These are phyloP conservation scores for Gisinianus flammeolus DNA, from an alignment of 2,888 invertebrate species.

Conservation along the genomic window DNA sequence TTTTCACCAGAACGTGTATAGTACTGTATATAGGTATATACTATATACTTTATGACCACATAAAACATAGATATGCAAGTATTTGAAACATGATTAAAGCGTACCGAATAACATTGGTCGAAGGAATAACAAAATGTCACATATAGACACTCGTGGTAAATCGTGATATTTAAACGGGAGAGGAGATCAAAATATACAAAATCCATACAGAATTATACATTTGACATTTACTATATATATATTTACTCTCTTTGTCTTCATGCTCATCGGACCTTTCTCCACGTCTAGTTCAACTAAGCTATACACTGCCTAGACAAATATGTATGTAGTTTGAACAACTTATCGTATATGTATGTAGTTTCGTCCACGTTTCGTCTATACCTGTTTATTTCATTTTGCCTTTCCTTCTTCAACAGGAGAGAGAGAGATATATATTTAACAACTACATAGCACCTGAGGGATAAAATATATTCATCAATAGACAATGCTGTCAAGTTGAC, in stretches of 20 bases:
- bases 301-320: not conserved
- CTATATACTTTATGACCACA: too few relatives aligned
- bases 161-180: not conserved
- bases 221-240: too few relatives aligned
- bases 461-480: slow-evolving; percentile 14
- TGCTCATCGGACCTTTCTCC: not conserved
- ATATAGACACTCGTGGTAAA: not conserved
- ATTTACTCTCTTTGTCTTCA: too few relatives aligned
- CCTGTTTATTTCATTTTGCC: slow-evolving; percentile 13
- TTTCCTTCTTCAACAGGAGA: slow-evolving; percentile 10
- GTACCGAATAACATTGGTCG: not conserved
- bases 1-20: too few relatives aligned
- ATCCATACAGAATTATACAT: not conserved
- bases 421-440: not conserved
- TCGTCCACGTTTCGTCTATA: too few relatives aligned
- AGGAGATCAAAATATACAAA: not conserved
- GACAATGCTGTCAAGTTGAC: slow-evolving; percentile 1
- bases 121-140: not conserved
- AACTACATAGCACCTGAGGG: not conserved
- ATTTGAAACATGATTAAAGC: too few relatives aligned
- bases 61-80: too few relatives aligned
- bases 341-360: not conserved
- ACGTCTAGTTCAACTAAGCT: too few relatives aligned
- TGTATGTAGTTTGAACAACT: slow-evolving; percentile 1
- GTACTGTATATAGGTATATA: too few relatives aligned